These are phyloP conservation scores for Pogonognathellus flavescens DNA, from an alignment of 1,140 invertebrate genomes.

Conservation along the genomic window DNA sequence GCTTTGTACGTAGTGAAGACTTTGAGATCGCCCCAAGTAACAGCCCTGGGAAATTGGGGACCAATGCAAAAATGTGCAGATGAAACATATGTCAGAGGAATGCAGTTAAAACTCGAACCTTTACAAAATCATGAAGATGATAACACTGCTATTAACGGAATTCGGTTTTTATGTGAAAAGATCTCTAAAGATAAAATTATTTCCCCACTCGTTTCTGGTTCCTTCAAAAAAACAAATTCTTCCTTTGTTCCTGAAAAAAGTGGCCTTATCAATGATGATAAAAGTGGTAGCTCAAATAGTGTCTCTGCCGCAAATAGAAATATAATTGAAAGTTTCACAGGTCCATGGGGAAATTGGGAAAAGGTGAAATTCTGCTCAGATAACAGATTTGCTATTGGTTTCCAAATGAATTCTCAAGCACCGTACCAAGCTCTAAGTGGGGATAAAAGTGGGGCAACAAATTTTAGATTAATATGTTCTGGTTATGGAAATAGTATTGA, in stretches of 20 bases:
- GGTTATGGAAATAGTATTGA: slow-evolving; percentile 16
- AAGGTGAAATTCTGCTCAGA: not conserved
- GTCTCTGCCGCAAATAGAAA: not conserved
- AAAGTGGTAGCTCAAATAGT: not conserved
- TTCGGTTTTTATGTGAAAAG: slow-evolving; percentile 57
- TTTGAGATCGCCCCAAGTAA: not conserved
- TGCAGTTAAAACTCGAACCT: slow-evolving; percentile 53
- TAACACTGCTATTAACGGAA: slow-evolving; percentile 58
- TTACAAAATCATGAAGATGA: slow-evolving; percentile 53
- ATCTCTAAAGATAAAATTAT: not conserved
- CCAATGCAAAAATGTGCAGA: slow-evolving; percentile 53
- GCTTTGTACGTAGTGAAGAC: not conserved
- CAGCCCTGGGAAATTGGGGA: slow-evolving; percentile 59
- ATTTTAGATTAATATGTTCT: slow-evolving; percentile 49
- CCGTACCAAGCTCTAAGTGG: not conserved
- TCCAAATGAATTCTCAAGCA: not conserved
- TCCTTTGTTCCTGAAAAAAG: not conserved
- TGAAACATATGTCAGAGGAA: slow-evolving; percentile 40
- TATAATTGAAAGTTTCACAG: slow-evolving; percentile 2
- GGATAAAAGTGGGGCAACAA: slow-evolving; percentile 24
- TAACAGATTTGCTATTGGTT: slow-evolving; percentile 14
- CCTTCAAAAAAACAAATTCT: not conserved
- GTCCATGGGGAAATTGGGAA: slow-evolving; percentile 19
- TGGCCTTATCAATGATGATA: not conserved
- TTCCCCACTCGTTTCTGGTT: not conserved